phyloP scores from a whole-genome alignment of 1,140 invertebrate species.

The Drosophila oshimai region DNA sequence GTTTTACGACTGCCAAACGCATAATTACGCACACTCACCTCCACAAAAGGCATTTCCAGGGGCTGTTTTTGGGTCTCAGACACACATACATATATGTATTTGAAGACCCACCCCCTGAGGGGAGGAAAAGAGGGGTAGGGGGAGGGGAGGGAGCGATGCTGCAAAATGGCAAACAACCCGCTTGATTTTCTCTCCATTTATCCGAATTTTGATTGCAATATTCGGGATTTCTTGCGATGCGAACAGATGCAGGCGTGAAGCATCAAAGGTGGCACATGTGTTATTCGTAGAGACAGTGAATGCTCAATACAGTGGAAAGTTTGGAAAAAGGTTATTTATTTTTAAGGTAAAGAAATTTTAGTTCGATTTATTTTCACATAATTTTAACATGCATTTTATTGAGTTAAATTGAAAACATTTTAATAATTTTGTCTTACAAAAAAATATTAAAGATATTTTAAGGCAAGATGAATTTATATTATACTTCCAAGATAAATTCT shows the following conservation, averaged over 20 bases:
- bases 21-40: slow-evolving; percentile 71
- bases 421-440: too few relatives aligned
- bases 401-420: too few relatives aligned
- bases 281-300: background rate
- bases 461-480: too few relatives aligned
- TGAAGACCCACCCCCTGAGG: slow-evolving; percentile 14
- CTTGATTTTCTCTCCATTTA: slow-evolving; percentile 34
- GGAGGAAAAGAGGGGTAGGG: too few relatives aligned
- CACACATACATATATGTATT: background rate
- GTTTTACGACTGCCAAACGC: slow-evolving; percentile 72
- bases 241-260: slow-evolving; percentile 73
- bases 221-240: slow-evolving; percentile 13
- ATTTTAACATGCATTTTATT: too few relatives aligned
- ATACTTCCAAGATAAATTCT: too few relatives aligned
- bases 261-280: background rate
- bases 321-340: too few relatives aligned
- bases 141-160: slow-evolving; percentile 6
- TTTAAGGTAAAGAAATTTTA: too few relatives aligned
- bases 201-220: slow-evolving; percentile 37
- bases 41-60: slow-evolving; percentile 8
- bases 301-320: background rate
- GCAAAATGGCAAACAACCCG: slow-evolving; percentile 52
- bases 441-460: too few relatives aligned
- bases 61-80: slow-evolving; percentile 21
- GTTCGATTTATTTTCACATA: too few relatives aligned